Conservation (phyloP, 1,140 invertebrate species). For the Macrostomum lignano region DNA sequence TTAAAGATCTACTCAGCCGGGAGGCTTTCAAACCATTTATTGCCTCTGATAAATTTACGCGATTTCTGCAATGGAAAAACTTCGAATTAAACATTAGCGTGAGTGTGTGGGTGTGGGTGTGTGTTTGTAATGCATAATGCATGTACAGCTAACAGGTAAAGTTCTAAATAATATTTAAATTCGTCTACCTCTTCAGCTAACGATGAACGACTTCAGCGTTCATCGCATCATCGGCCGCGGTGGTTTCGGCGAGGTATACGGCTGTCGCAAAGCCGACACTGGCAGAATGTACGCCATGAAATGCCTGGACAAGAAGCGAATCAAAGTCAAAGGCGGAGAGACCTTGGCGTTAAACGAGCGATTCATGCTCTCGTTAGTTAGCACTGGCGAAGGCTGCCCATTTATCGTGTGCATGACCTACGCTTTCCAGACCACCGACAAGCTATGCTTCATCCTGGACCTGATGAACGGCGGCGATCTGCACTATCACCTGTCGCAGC, state of each 20-base stretch:
- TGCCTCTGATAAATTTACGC: no score
- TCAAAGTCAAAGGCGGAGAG: slow-evolving; percentile 99
- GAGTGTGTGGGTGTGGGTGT: no score
- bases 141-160: no score
- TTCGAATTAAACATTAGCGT: no score
- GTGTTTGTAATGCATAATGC: no score
- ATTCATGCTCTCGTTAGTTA: slow-evolving; percentile 93
- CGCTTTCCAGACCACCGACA: slow-evolving; percentile 90
- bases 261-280: slow-evolving; percentile 93
- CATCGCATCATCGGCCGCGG: slow-evolving; percentile 97
- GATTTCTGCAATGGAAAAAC: no score
- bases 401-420: slow-evolving; percentile 99
- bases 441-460: slow-evolving; percentile 94
- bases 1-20: no score
- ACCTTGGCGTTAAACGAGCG: slow-evolving; percentile 91
- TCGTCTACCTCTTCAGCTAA: slow-evolving; percentile 39
- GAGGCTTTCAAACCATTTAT: no score
- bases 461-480: slow-evolving; percentile 98
- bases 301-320: slow-evolving; percentile 95
- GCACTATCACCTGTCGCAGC: slow-evolving; percentile 94
- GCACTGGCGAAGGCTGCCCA: slow-evolving; percentile 88
- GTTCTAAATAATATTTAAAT: slow-evolving; percentile 7
- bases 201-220: slow-evolving; percentile 99
- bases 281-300: slow-evolving; percentile 99
- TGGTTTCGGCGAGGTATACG: no score